Evolutionary conservation across 2,888 invertebrate species (phyloP).

Genomic region (Parnassius glacialis): DNA sequence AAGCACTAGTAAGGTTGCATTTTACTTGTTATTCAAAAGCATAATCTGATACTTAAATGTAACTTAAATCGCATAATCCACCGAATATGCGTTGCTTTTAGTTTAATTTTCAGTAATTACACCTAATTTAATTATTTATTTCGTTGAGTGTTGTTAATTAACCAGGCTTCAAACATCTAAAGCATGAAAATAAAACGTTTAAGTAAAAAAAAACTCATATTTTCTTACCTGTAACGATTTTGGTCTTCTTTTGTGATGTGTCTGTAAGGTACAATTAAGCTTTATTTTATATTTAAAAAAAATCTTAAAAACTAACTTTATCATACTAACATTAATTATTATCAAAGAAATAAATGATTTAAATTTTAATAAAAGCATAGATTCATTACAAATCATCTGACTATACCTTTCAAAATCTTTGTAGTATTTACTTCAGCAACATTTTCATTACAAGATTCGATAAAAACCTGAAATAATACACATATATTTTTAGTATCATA

Average conservation of each 20-base stretch:
- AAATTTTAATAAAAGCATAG: too few relatives aligned
- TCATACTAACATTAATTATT: too few relatives aligned
- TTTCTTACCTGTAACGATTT: constrained; percentile 4
- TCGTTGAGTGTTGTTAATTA: too few relatives aligned
- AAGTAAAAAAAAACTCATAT: not conserved
- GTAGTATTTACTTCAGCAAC: constrained; percentile 52
- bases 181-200: constrained; percentile 3
- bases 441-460: constrained; percentile 52
- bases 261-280: constrained; percentile 7
- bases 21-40: not conserved
- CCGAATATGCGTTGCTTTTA: too few relatives aligned
- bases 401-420: constrained; percentile 58
- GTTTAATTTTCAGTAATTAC: too few relatives aligned
- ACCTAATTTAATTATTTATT: too few relatives aligned
- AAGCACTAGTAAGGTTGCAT: constrained; percentile 13
- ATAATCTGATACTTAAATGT: too few relatives aligned
- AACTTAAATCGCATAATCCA: too few relatives aligned
- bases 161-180: not conserved
- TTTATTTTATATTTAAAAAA: too few relatives aligned
- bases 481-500: not conserved
- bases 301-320: too few relatives aligned
- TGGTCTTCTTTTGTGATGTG: not conserved
- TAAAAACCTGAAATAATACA: constrained; percentile 52
- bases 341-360: too few relatives aligned
- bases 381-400: too few relatives aligned